Base-by-base conservation (phyloP, 2,797 vertebrate species). In the Meriones psammophilus region DNA sequence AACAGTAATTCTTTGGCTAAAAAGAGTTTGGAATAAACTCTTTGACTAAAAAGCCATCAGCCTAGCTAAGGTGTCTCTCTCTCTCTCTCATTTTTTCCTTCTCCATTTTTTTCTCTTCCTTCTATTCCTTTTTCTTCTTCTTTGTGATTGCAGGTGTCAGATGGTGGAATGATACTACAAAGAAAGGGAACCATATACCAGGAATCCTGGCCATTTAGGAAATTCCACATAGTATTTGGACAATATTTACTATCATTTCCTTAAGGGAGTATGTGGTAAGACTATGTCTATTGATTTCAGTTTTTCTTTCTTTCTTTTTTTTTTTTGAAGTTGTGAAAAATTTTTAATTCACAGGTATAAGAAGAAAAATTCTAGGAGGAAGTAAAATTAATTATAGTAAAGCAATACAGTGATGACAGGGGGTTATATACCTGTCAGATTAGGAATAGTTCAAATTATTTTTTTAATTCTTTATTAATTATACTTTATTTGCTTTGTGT, bases 161-260 rank as follows among this genome's bases (percentile, higher is more conserved):
- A 77, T 36, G 73, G 83, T 85, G 56, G 54, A 88, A 85, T 73
- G 64, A 50, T 60, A 83, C 83, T 69, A 78, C 33, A 62, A 92
- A 46, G 73, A 66, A 54, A 92, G 56, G 62, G 22, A 68, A 30
- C 13, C 5, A 89, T 62, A 91, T 17, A 78, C 36, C 15, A 64
- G 74, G 24, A 39, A 62, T 96, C 26, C 26, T 83, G 73, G 42
- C 42, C 84, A 39, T 24, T 73, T 14, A 54, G 28, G 5, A 50
- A 88, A 86, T 71, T 66, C 22, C 13, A 22, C 77, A 8, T 92
- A 28, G 10, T 10, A 46, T 71, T 91, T 88, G 66, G n/a, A 79
- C 14, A 90, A n/a, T 71, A 78, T 85, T 68, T 54, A 30, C 83
- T 50, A 88, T 69, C 30, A 90, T 66, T 92, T 88, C 30, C 42